Evolutionary conservation across 2,888 invertebrate species (phyloP).

Genomic region (Rhingia campestris): DNA sequence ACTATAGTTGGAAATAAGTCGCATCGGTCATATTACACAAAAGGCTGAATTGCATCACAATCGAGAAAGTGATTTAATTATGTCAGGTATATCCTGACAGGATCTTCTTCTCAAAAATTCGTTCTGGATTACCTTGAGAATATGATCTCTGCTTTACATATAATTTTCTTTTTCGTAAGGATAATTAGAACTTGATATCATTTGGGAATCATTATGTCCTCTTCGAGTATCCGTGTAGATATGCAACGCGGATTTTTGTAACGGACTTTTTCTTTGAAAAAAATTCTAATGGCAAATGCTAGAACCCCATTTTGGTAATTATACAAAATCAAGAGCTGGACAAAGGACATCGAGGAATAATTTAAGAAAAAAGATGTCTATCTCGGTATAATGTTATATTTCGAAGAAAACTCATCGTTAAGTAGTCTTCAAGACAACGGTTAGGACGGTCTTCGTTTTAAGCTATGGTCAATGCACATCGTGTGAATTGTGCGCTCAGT

Average conservation of each 20-base stretch:
- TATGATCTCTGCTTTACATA: slow-evolving; percentile 29
- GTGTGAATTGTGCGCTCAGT: slow-evolving; percentile 51
- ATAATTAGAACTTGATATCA: slow-evolving; percentile 29
- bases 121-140: slow-evolving; percentile 41
- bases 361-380: slow-evolving; percentile 58
- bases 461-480: slow-evolving; percentile 64
- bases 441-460: slow-evolving; percentile 10
- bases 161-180: slow-evolving; percentile 14
- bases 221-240: slow-evolving; percentile 21
- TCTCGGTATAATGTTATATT: slow-evolving; percentile 29
- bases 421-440: slow-evolving; percentile 41
- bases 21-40: slow-evolving; percentile 68
- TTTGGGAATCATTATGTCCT: background rate
- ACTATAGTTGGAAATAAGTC: slow-evolving; percentile 30
- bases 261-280: slow-evolving; percentile 55
- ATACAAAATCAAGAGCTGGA: slow-evolving; percentile 8
- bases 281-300: background rate
- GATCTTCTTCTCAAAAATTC: slow-evolving; percentile 41
- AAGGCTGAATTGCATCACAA: slow-evolving; percentile 57
- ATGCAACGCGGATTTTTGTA: slow-evolving; percentile 55
- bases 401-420: slow-evolving; percentile 23
- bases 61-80: slow-evolving; percentile 70
- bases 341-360: slow-evolving; percentile 39
- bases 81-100: slow-evolving; percentile 61
- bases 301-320: background rate